These are phyloP conservation scores for Pangasius djambal DNA, from an alignment of 2,797 vertebrate species.

Conservation along the genomic window DNA sequence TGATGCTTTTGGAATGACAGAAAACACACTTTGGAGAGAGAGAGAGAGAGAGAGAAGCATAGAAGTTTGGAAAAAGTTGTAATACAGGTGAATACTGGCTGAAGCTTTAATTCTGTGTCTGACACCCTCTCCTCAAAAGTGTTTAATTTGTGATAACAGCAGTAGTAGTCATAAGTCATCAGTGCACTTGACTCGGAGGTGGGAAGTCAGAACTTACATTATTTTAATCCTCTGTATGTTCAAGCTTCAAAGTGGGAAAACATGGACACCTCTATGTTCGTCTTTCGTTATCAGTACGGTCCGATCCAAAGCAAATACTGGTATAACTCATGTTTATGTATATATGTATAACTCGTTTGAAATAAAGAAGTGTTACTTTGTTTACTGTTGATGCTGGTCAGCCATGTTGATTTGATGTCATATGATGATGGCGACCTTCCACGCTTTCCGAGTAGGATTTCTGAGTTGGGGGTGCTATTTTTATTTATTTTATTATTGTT, in stretches of 20 bases:
- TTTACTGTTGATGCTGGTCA: neutral
- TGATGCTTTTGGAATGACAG: neutral
- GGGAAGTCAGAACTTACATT: neutral
- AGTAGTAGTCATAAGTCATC: neutral
- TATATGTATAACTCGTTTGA: neutral
- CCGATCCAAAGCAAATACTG: neutral
- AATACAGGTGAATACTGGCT: neutral
- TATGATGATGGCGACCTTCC: neutral
- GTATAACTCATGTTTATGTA: neutral
- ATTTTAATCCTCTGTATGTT: neutral
- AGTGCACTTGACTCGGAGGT: neutral
- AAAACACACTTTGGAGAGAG: neutral
- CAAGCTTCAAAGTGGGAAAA: neutral
- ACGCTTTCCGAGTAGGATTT: no score
- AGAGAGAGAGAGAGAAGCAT: neutral
- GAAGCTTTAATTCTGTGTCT: neutral
- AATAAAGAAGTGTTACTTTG: neutral
- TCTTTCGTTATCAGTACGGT: neutral
- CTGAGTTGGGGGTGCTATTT: no score
- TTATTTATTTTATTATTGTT: no score
- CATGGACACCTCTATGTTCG: neutral
- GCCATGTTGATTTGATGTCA: neutral
- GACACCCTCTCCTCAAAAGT: neutral
- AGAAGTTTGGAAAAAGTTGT: neutral
- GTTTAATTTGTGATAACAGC: neutral